A percentile compares a stretch with the other conserved stretches of the same genome.
Evolutionary conservation across 2,113 vertebrate genomes (phyloP).

Genomic region (Oreochromis niloticus): DNA sequence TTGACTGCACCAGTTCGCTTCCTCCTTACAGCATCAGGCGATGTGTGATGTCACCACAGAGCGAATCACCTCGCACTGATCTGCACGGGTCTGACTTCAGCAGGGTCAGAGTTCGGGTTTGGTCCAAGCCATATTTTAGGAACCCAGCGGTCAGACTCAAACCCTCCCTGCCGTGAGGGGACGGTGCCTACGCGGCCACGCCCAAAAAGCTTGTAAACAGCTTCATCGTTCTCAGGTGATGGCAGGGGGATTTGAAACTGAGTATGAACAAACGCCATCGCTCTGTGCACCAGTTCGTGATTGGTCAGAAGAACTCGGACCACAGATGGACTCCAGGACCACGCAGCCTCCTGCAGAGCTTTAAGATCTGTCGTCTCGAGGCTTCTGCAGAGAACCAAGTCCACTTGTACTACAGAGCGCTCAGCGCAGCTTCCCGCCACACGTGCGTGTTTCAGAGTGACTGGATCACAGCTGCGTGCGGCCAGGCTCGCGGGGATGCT

Average conservation of each 20-base stretch:
- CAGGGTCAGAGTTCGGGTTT: neutral
- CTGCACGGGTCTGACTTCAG: neutral
- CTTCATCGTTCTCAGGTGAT: neutral
- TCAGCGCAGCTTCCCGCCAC: neutral
- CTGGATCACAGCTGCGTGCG: neutral
- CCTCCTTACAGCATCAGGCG: neutral
- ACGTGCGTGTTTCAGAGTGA: neutral
- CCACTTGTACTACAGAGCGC: neutral
- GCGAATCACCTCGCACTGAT: rapidly evolving
- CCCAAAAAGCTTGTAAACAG: neutral
- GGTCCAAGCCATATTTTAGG: neutral
- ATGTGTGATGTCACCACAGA: neutral
- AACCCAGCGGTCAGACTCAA: neutral
- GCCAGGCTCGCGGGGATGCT: neutral
- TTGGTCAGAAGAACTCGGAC: rapidly evolving
- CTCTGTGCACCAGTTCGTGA: neutral
- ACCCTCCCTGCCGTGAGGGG: neutral
- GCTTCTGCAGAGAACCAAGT: neutral
- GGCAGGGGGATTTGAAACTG: rapidly evolving
- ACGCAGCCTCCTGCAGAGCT: neutral
- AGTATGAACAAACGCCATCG: neutral
- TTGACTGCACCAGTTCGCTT: rapidly evolving
- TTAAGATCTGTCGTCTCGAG: neutral
- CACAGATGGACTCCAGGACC: neutral
- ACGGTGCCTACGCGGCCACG: rapidly evolving